Percentiles rank a stretch among this genome's conserved stretches.
These are phyloP conservation scores for Coremacera marginata DNA, from an alignment of 2,888 invertebrate species.

Conservation along the genomic window DNA sequence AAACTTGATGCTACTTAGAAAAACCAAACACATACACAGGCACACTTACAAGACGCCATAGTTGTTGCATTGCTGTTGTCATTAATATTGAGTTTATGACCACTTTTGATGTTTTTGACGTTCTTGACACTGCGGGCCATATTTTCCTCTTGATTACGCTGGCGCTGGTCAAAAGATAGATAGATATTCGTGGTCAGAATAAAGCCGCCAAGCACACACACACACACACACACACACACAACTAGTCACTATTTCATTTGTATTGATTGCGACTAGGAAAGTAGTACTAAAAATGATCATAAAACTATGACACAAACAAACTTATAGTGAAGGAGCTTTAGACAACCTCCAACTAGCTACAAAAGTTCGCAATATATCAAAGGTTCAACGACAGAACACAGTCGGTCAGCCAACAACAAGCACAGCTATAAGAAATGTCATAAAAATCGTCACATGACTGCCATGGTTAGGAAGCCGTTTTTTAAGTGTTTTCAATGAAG, in stretches of 20 bases:
- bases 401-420: background rate
- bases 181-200: background rate
- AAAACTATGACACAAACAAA: conserved; percentile 17
- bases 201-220: background rate
- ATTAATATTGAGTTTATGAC: conserved; percentile 23
- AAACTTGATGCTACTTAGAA: background rate
- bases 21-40: background rate
- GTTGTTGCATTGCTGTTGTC: background rate
- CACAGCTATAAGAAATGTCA: conserved; percentile 22
- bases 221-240: background rate
- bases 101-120: conserved; percentile 26
- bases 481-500: no score
- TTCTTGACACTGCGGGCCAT: conserved; percentile 38
- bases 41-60: background rate
- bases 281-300: conserved; percentile 22
- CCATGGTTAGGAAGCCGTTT: no score
- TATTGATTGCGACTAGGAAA: conserved; percentile 11
- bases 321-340: background rate
- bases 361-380: conserved; percentile 32
- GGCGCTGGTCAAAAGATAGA: background rate
- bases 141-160: conserved; percentile 22
- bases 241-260: no score
- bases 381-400: conserved; percentile 30
- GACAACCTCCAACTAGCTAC: conserved; percentile 1
- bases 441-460: conserved; percentile 38